Base-by-base conservation (phyloP, 64 coral and sea anemone species). In the Platygyra sinensis region DNA sequence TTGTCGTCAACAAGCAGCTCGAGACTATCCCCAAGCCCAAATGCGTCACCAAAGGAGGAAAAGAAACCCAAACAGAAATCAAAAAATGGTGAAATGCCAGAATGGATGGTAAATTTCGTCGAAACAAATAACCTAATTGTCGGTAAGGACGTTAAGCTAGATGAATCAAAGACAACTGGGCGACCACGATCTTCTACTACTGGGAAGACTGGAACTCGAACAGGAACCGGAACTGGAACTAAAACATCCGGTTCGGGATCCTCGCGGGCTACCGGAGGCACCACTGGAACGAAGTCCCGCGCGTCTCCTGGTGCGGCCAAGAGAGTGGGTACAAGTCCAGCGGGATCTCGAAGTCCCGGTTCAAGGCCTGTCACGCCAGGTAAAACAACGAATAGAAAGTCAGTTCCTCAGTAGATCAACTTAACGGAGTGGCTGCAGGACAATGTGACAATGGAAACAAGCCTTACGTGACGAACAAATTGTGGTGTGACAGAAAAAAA, bases 81-180 rank as follows among this genome's bases (percentile, higher is more conserved):
- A 0, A 87, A 79, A 61, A 79, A 92, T 28, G 90, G 90, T 6
- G 90, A 92, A 32, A 92, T 92, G 90, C 90, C 90, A 36, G 83
- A 92, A 49, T 92, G 90, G 90, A 92, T 92, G 90, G 24, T 79
- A 4, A 92, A 92, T 24, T 92, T 92, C 60, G 90, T 92, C 29
- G 78, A 86, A 22, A 86, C 84, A 50, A 92, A 92, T 19, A 78
- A 92, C 78, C 36, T 92, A 72, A 39, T 86, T 3, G 90, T 92
- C 17, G 90, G 90, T 10, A 64, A 86, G 74, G 90, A 92, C 30
- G 83, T 92, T 8, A 92, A 92, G 42, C 17, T 92, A 8, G 90
- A 92, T 22, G 90, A 92, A 51, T 72, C 75, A 73, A 92, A 78
- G 28, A 60, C 84, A 17, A 20, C 24, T 28, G 33, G 62, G 5